Base-by-base conservation (phyloP, 1,140 invertebrate genomes). In the Cyclina sinensis region DNA sequence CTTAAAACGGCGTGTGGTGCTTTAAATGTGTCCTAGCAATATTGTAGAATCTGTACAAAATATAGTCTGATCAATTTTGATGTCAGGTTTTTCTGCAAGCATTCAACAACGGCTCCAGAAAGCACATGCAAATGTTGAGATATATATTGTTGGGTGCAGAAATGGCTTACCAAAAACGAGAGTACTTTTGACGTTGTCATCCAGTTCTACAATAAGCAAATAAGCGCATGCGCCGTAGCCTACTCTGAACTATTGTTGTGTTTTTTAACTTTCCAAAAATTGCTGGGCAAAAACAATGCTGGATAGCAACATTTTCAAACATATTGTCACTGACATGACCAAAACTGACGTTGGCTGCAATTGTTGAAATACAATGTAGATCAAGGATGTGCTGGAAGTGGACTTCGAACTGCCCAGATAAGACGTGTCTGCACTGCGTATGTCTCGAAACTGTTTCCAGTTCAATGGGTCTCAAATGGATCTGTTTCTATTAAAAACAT, bases 11-110 rank as follows among this genome's bases (percentile, higher is more conserved):
- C 76, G 51, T 51, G 76, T 0, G 9, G 35, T 51, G 35, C 68
- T 83, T 18, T 70, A 18, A 32, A 83, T 68, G 80, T 83, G 62
- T 37, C 70, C 80, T 7, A 84, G 59, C 24, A 90, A 14, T 3
- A 84, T 57, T 48, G 54, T 90, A 70, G 43, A 48, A 35, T 90
- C 73, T 27, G 80, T 87, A 70, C 79, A 90, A 46, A 37, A 90
- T n/a, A 30, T 18, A 3, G 51, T 24, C 21, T 68, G 18, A 18
- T 30, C 57, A 54, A 88, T 27, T 35, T 27, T 27, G 0, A 86
- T 27, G n/a, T 68, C 80, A 1, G 85, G 39, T 27, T 89, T 74
- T n/a, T 62, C 46, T n/a, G 12, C 5, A 14, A 89, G 39, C 35
- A 80, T n/a, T 81, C 35, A 18, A 89, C 24, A 9, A 79, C 51